A percentile compares a stretch with the other conserved stretches of the same genome.
These are phyloP conservation scores for Phymatocera aterrima DNA, from an alignment of 2,888 invertebrate genomes.

Conservation along the genomic window DNA sequence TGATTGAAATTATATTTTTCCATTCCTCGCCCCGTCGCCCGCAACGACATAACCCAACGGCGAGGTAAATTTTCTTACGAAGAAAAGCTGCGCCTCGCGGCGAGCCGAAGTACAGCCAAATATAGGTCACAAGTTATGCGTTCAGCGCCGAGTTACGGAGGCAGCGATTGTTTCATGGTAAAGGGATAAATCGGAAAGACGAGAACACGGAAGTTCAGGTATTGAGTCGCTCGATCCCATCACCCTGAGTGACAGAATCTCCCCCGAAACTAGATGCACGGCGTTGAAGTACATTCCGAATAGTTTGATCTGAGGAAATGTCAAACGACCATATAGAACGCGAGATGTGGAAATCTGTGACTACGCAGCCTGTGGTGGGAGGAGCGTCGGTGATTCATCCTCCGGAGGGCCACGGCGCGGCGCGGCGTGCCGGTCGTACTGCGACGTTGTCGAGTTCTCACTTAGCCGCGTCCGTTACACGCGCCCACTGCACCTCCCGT, in stretches of 20 bases:
- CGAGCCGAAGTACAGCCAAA: too few species aligned
- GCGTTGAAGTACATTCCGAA: background rate
- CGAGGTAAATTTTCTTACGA: background rate
- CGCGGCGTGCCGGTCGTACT: slow-evolving; percentile 17
- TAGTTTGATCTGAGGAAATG: background rate
- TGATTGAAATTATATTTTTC: slow-evolving; percentile 67
- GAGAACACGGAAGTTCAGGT: too few species aligned
- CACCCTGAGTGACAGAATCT: too few species aligned
- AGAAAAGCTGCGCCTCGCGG: background rate
- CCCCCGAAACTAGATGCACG: background rate
- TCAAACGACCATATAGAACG: background rate
- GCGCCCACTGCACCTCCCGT: slow-evolving; percentile 9
- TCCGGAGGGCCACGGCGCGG: slow-evolving; percentile 12
- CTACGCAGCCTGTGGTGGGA: slow-evolving; percentile 4
- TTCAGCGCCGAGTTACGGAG: too few species aligned
- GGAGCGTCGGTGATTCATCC: slow-evolving; percentile 40
- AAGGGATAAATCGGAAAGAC: too few species aligned
- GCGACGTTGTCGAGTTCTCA: slow-evolving; percentile 42
- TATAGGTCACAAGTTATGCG: too few species aligned
- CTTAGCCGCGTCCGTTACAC: slow-evolving; percentile 5
- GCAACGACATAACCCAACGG: slow-evolving; percentile 42
- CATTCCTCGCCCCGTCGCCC: slow-evolving; percentile 39
- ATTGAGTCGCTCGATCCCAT: too few species aligned
- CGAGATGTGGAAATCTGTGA: slow-evolving; percentile 1
- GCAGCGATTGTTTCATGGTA: too few species aligned